Base-by-base conservation (phyloP, 2,888 invertebrate genomes). In the Drosophila cognata region DNA sequence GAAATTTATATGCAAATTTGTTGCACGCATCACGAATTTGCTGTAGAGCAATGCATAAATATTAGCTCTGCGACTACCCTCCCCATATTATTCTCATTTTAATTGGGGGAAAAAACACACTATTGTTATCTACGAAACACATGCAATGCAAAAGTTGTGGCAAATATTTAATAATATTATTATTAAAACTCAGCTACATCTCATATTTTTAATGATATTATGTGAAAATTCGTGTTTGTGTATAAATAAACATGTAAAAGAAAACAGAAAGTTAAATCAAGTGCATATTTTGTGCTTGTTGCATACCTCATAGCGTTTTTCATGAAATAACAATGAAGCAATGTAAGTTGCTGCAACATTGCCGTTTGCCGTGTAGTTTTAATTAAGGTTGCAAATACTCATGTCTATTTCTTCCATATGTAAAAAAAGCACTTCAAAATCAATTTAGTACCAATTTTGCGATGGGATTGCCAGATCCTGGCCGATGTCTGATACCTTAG, bases 371-470 rank as follows among this genome's bases (percentile, higher is more conserved):
- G 36, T 29, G 11, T 21, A 61, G 28, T 21, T 61, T 63, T 50
- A 48, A 55, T 43, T 31, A 11, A 35, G 55, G 7, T 36, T 35
- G 1, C 10, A 6, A 33, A 35, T 13, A 18, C 18, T 1, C 13
- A 16, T 18, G 16, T 13, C n/a, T 3, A 28, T 16, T 65, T 72
- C 31, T 38, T 33, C 29, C 7, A 50, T 28, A 29, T 63, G 57
- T 29, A 18, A 8, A 13, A 4, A 52, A 36, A 50, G 18, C 78
- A 72, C 69, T 69, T 77, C n/a, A 57, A 64, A 69, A 69, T 52
- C 74, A 66, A 78, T 78, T 79, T 63, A 60, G 41, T 52, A 41
- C 29, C 28, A 11, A 21, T 16, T 65, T 55, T 16, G 10, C 25
- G 29, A 28, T 51, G 52, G n/a, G 18, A 21, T 53, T 48, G 43